Conservation (phyloP, 2,797 vertebrate genomes). For the Lophius americanus region DNA sequence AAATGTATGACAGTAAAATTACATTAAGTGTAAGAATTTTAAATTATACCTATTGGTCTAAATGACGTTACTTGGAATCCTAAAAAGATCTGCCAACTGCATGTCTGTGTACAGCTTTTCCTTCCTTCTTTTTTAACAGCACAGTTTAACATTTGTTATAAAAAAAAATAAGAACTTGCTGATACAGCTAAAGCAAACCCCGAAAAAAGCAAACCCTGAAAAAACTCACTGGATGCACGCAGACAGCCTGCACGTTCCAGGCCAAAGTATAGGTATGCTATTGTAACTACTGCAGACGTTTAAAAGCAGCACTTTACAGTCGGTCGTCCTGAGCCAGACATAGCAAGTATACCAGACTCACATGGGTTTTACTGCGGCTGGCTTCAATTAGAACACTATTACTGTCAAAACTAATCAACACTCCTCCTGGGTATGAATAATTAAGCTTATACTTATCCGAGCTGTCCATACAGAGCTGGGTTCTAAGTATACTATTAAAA, state of each 20-base stretch:
- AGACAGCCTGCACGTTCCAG: constrained; percentile 42
- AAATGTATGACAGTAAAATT: constrained; percentile 1
- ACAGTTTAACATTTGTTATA: constrained; percentile 8
- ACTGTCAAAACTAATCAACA: constrained; percentile 80
- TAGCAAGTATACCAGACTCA: constrained; percentile 58
- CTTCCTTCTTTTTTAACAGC: constrained; percentile 2
- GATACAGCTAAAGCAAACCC: constrained; percentile 27
- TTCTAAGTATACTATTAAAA: constrained; percentile 73
- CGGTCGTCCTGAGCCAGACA: constrained; percentile 64
- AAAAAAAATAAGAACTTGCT: constrained; percentile 25
- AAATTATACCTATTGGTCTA: neutral
- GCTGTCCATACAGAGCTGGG: constrained; percentile 55
- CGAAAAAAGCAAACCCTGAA: constrained; percentile 30
- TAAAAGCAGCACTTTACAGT: constrained; percentile 65
- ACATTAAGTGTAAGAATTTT: neutral
- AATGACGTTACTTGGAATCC: neutral
- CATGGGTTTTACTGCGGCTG: constrained; percentile 71
- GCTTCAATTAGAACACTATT: constrained; percentile 82
- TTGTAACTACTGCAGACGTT: constrained; percentile 66
- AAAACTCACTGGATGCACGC: constrained; percentile 35
- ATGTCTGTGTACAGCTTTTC: constrained; percentile 2
- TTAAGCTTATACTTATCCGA: constrained; percentile 73
- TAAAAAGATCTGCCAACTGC: neutral
- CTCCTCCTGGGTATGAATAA: constrained; percentile 66
- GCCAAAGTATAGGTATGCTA: constrained; percentile 39